Conservation (phyloP, 2,113 vertebrate species). For the Delphinus delphis region DNA sequence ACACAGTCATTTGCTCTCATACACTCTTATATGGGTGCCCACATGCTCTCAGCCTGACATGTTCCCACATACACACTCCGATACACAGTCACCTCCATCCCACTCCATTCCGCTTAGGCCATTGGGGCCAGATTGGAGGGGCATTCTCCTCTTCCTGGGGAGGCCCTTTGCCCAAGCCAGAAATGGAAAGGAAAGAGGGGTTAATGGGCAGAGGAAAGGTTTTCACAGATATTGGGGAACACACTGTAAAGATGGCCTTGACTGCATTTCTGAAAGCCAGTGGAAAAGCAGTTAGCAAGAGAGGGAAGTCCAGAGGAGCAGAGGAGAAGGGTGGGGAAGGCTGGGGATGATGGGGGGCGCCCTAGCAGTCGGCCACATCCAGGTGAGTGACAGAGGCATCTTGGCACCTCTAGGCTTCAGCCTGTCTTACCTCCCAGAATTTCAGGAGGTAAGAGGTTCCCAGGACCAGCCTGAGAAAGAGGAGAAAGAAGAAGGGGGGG, state of each 20-base stretch:
- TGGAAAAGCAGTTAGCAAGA: not conserved
- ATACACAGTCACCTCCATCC: not conserved
- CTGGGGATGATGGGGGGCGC: too few relatives aligned
- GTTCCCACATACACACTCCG: accelerated
- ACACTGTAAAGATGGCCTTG: not conserved
- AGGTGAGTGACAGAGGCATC: not conserved
- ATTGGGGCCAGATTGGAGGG: not conserved
- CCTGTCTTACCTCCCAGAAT: not conserved
- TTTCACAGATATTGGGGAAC: not conserved
- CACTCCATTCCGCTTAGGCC: accelerated
- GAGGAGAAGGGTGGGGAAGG: accelerated
- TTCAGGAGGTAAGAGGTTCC: not conserved
- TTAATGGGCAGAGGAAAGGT: not conserved
- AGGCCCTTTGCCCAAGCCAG: not conserved
- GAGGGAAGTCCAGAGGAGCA: too few relatives aligned
- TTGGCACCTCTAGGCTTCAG: not conserved
- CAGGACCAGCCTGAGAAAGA: not conserved
- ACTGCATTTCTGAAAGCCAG: not conserved
- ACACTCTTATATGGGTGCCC: not conserved
- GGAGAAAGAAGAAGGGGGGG: accelerated
- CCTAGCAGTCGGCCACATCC: too few relatives aligned
- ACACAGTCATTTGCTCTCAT: accelerated
- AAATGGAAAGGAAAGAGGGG: not conserved
- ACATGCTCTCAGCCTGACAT: not conserved
- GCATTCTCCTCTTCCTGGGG: not conserved